Evolutionary conservation across 2,888 invertebrate genomes (phyloP), one percentile per base, ranked within the genome.

Genomic region (Strigamia maritima): DNA sequence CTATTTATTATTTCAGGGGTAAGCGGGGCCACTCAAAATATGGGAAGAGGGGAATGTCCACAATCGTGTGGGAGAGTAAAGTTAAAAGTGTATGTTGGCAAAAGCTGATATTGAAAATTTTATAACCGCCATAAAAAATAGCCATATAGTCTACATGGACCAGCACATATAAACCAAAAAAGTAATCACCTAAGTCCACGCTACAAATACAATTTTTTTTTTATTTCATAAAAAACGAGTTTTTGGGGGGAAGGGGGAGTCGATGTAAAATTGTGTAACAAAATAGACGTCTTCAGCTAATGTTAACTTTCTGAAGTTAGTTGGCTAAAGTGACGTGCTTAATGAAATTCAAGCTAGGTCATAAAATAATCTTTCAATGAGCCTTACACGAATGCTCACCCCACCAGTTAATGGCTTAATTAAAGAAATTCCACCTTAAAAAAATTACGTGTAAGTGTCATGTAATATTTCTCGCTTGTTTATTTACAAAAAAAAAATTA

Each of bases 31-130:
- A 60, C 70, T 26, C 70, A 16, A 26, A 54, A 54, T 19, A 54
- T 54, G 54, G 12, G 70, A 28, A 26, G 28, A 22, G 70, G 70
- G 28, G 70, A 70, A 28, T 70, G 70, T 70, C 70, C 70, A 70
- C 24, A 70, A 70, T 70, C 70, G 70, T 70, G 70, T 26, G 70
- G 70, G 70, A 70, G 70, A 70, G 26, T 70, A 26, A 70, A 28
- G 70, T 65, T 65, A 65, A 65, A 65, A 65, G 60, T 65, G 60
- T 65, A 65, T 65, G 60, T 70, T 70, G 70, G 70, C 70, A 26
- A 70, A 70, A 70, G 70, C 70, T 70, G 70, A 70, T 70, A 70
- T 70, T 70, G 70, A 70, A 70, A 70, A 70, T 70, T 70, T 70
- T 70, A 70, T 70, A 70, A 70, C 70, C 70, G 70, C 28, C 28